A percentile compares a stretch with the other conserved stretches of the same genome.
Evolutionary conservation across 2,113 vertebrate species (phyloP).

Genomic region (Engraulis encrasicolus): DNA sequence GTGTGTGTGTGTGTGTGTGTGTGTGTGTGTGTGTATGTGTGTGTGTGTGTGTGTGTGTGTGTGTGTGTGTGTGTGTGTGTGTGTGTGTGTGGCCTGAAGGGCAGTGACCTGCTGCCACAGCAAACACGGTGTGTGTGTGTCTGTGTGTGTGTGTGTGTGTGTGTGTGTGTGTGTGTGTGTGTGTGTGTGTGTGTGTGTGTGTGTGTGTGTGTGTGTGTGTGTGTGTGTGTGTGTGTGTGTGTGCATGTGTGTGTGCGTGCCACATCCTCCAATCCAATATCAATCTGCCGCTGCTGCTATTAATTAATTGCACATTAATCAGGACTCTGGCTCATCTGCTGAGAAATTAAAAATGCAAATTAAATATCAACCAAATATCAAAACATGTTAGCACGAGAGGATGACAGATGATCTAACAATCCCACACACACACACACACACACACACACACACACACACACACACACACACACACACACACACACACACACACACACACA

Average conservation of each 20-base stretch:
- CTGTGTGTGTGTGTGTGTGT: neutral
- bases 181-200: too few relatives aligned
- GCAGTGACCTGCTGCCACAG: neutral
- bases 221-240: neutral
- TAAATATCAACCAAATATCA: constrained; percentile 51
- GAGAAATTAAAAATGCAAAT: constrained; percentile 64
- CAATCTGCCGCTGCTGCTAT: constrained; percentile 47
- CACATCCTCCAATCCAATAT: constrained; percentile 52
- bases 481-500: too few relatives aligned
- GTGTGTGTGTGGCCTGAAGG: neutral
- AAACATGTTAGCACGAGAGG: constrained; percentile 44
- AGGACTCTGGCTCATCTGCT: constrained; percentile 54
- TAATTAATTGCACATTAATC: constrained; percentile 60
- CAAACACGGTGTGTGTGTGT: too few relatives aligned
- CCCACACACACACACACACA: too few relatives aligned
- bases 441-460: too few relatives aligned
- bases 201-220: neutral
- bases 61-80: neutral
- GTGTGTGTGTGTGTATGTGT: too few relatives aligned
- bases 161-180: neutral
- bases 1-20: too few relatives aligned
- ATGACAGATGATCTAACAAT: constrained; percentile 53
- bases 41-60: too few relatives aligned
- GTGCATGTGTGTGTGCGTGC: neutral
- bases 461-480: too few relatives aligned